A percentile compares a stretch with the other conserved stretches of the same genome.
phyloP scores from a whole-genome alignment of 2,797 vertebrate species.

The Neostethus bicornis region DNA sequence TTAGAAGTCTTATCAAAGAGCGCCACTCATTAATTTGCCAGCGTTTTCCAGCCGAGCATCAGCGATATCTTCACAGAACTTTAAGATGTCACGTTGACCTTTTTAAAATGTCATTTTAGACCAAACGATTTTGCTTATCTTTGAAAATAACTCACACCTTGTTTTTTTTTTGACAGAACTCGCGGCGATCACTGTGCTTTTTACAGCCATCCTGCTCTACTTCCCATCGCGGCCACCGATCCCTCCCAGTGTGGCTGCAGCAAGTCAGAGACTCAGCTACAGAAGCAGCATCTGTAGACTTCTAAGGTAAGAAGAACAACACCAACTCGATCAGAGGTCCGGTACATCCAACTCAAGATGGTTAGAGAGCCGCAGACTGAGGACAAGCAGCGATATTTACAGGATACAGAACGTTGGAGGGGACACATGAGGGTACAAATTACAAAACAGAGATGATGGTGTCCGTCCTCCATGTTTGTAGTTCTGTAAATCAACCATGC shows the following conservation, averaged over 20 bases:
- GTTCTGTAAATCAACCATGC: too few relatives aligned
- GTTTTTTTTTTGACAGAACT: conserved; percentile 79
- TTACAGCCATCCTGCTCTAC: conserved; percentile 86
- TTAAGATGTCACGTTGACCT: conserved; percentile 22
- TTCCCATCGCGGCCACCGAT: conserved; percentile 93
- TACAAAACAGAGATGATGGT: too few relatives aligned
- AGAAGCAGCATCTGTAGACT: conserved; percentile 92
- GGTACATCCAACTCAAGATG: too few relatives aligned
- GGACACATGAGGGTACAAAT: too few relatives aligned
- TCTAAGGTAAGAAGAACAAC: conserved; percentile 93
- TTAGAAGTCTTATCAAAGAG: too few relatives aligned
- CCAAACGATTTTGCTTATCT: conserved; percentile 10
- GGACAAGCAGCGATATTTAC: too few relatives aligned
- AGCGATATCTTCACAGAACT: conserved; percentile 9
- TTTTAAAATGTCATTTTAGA: conserved; percentile 41
- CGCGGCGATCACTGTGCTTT: conserved; percentile 85
- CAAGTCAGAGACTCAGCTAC: conserved; percentile 94
- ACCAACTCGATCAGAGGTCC: too few relatives aligned
- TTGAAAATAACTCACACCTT: conserved; percentile 4
- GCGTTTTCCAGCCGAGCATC: neutral
- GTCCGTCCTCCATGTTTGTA: too few relatives aligned
- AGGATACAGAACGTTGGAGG: too few relatives aligned
- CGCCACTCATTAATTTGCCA: conserved; percentile 6
- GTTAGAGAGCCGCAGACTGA: too few relatives aligned
- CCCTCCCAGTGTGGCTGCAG: conserved; percentile 95